These are phyloP conservation scores for Drosophila orosa DNA, from an alignment of 1,140 invertebrate species.

Conservation along the genomic window DNA sequence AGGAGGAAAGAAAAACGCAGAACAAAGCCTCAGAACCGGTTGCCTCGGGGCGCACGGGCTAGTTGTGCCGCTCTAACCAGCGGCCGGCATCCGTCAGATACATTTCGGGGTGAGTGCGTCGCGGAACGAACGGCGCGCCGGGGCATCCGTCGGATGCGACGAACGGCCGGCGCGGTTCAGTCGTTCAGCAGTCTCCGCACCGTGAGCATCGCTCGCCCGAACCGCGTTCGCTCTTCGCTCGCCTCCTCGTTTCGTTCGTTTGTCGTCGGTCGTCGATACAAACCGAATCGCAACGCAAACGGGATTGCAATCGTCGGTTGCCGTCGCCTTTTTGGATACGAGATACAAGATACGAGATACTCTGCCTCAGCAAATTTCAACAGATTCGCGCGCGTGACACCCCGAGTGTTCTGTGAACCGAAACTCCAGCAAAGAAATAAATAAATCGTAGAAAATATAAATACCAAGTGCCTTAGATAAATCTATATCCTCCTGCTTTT, in stretches of 20 bases:
- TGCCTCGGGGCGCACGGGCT: conserved; percentile 33
- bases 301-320: conserved; percentile 30
- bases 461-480: conserved; percentile 62
- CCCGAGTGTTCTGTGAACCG: conserved; percentile 11
- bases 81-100: conserved; percentile 21
- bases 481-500: conserved; percentile 42
- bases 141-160: conserved; percentile 16
- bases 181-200: conserved; percentile 76
- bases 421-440: conserved; percentile 4
- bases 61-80: conserved; percentile 38
- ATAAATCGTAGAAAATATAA: not conserved
- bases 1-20: conserved; percentile 7
- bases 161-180: conserved; percentile 70
- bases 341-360: conserved; percentile 21
- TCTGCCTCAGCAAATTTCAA: not conserved
- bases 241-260: conserved; percentile 16
- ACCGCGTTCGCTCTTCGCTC: conserved; percentile 44
- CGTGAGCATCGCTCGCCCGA: conserved; percentile 69
- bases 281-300: conserved; percentile 9
- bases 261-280: conserved; percentile 36
- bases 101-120: conserved; percentile 60
- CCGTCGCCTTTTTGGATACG: conserved; percentile 64
- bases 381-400: conserved; percentile 43
- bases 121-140: conserved; percentile 21
- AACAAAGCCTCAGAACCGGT: conserved; percentile 55